Conservation (phyloP, 2,888 invertebrate species). For the Athripsodes cinereus region DNA sequence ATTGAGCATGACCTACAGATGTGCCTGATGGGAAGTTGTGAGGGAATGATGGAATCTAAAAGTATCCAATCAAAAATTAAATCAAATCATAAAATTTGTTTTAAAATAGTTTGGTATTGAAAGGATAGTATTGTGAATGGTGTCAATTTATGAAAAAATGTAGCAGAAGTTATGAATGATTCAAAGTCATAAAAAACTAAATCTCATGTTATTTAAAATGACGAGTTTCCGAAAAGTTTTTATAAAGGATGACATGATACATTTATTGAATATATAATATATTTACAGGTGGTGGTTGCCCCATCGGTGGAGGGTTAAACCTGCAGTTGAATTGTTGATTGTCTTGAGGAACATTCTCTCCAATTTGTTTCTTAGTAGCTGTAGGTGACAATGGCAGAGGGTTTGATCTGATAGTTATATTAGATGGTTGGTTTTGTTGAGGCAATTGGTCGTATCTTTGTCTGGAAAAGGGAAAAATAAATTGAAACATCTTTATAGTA, state of each 20-base stretch:
- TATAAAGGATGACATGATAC: too few relatives aligned
- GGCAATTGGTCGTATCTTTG: not conserved
- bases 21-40: conserved; percentile 21
- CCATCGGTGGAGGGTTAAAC: conserved; percentile 18
- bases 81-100: not conserved
- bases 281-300: conserved; percentile 24
- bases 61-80: conserved; percentile 2
- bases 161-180: too few relatives aligned
- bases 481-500: too few relatives aligned
- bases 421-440: conserved; percentile 11
- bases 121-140: too few relatives aligned
- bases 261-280: too few relatives aligned
- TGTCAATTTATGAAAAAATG: too few relatives aligned
- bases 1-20: conserved; percentile 17
- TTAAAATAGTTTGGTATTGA: not conserved
- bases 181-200: too few relatives aligned
- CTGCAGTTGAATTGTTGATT: conserved; percentile 27
- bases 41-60: conserved; percentile 26
- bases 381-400: conserved; percentile 26
- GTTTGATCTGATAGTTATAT: conserved; percentile 25
- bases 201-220: too few relatives aligned
- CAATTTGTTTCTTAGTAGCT: conserved; percentile 23
- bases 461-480: not conserved
- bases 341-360: conserved; percentile 14
- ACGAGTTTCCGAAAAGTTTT: too few relatives aligned